Conservation (phyloP, 2,797 vertebrate species). For the Serranus cabrilla region DNA sequence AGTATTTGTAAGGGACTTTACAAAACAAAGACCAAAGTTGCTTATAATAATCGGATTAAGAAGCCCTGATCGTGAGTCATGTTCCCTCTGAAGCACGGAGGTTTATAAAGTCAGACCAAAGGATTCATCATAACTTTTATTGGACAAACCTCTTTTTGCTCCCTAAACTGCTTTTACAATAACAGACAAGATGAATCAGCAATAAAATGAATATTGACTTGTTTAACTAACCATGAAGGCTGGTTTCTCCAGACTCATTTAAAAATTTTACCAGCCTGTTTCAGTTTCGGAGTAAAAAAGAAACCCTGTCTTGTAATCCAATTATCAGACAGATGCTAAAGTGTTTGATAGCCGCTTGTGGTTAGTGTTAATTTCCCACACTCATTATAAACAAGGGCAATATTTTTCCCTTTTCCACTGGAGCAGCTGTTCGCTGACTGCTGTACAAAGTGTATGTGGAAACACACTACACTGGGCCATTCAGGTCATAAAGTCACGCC, state of each 20-base stretch:
- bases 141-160: neutral
- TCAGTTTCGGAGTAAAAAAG: neutral
- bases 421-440: slow-evolving; percentile 25
- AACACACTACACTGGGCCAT: slow-evolving; percentile 50
- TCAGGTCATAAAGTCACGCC: slow-evolving; percentile 47
- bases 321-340: slow-evolving; percentile 8
- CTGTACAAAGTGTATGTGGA: slow-evolving; percentile 33
- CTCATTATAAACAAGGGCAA: slow-evolving; percentile 22
- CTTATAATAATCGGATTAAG: too few species aligned
- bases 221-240: neutral
- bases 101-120: neutral
- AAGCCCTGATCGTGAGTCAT: neutral
- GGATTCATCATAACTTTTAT: neutral
- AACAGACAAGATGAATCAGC: neutral
- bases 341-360: neutral
- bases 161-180: neutral
- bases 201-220: neutral
- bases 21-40: too few species aligned
- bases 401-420: slow-evolving; percentile 18
- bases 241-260: neutral
- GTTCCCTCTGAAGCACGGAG: slow-evolving; percentile 2
- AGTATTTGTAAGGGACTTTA: too few species aligned
- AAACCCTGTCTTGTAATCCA: neutral
- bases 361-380: slow-evolving; percentile 21
- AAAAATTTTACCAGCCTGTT: neutral